Percentiles rank a stretch among this genome's conserved stretches.
These are phyloP conservation scores for Microctenopoma lineatum DNA, from an alignment of 2,797 vertebrate species.

Conservation along the genomic window DNA sequence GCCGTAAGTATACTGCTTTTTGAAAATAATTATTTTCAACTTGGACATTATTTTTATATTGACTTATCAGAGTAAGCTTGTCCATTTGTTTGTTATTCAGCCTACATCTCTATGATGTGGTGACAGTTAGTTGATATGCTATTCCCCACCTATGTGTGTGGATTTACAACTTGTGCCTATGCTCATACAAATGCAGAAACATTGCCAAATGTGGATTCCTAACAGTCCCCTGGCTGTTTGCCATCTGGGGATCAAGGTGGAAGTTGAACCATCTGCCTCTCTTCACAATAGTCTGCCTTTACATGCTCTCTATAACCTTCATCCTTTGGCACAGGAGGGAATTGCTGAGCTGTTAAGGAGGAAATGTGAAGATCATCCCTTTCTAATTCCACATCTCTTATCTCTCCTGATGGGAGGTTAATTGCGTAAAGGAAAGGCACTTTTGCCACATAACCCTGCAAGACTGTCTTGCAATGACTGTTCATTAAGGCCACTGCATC, in stretches of 20 bases:
- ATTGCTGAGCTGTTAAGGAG: slow-evolving; percentile 57
- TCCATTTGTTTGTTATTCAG: not conserved
- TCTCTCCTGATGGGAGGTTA: slow-evolving; percentile 80
- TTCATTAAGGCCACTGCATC: slow-evolving; percentile 61
- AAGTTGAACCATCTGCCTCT: slow-evolving; percentile 78
- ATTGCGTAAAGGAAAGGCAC: slow-evolving; percentile 73
- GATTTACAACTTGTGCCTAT: slow-evolving; percentile 27
- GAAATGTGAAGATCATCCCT: slow-evolving; percentile 62
- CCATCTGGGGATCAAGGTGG: slow-evolving; percentile 70
- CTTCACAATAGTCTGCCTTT: slow-evolving; percentile 63
- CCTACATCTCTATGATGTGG: too few relatives aligned
- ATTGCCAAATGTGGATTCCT: slow-evolving; percentile 55
- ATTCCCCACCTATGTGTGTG: not conserved
- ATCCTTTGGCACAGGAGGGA: slow-evolving; percentile 56
- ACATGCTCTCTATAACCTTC: slow-evolving; percentile 54
- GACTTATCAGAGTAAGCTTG: not conserved
- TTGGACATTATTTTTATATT: not conserved
- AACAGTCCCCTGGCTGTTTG: slow-evolving; percentile 65
- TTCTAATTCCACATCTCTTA: slow-evolving; percentile 64
- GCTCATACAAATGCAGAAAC: slow-evolving; percentile 30
- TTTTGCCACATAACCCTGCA: slow-evolving; percentile 63
- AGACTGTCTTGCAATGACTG: slow-evolving; percentile 55
- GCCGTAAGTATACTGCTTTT: slow-evolving; percentile 86
- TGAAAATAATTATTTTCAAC: not conserved
- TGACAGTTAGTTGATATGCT: too few relatives aligned